Percentiles rank a stretch among this genome's conserved stretches.
phyloP scores from a whole-genome alignment of 2,113 vertebrate species.

The Herpailurus yagouaroundi region DNA sequence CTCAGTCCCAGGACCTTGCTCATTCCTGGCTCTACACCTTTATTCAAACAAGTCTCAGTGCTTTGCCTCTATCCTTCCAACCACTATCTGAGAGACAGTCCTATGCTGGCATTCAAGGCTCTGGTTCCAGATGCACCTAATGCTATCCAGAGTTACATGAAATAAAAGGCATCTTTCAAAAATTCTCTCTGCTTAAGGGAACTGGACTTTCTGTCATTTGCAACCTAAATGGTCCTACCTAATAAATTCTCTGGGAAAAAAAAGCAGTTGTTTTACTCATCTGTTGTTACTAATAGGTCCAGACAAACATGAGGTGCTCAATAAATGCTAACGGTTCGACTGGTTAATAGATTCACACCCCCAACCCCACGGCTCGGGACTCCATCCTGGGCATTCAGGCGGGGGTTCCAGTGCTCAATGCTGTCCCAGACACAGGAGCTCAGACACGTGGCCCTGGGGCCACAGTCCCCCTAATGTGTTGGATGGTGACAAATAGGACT shows the following conservation, averaged over 20 bases:
- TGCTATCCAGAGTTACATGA: not conserved
- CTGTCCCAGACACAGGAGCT: not conserved
- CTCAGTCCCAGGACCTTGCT: accelerated
- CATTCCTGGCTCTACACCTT: not conserved
- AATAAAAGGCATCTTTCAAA: not conserved
- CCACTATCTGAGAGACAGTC: not conserved
- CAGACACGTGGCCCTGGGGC: not conserved
- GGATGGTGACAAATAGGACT: not conserved
- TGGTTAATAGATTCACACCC: accelerated
- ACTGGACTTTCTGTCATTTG: not conserved
- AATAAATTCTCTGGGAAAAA: not conserved
- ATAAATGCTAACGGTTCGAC: accelerated
- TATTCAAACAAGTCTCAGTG: accelerated
- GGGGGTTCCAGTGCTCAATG: accelerated
- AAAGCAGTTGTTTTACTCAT: not conserved
- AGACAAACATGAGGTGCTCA: not conserved
- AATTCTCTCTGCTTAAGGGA: not conserved
- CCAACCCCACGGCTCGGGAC: not conserved
- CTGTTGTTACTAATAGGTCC: not conserved
- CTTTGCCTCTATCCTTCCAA: not conserved
- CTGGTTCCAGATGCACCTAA: not conserved
- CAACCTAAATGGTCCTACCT: not conserved
- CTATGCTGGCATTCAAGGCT: not conserved
- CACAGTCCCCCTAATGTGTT: not conserved
- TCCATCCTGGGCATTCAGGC: not conserved